Evolutionary conservation across 2,797 vertebrate genomes (phyloP), one percentile per base, ranked within the genome.

Genomic region (Huso huso): DNA sequence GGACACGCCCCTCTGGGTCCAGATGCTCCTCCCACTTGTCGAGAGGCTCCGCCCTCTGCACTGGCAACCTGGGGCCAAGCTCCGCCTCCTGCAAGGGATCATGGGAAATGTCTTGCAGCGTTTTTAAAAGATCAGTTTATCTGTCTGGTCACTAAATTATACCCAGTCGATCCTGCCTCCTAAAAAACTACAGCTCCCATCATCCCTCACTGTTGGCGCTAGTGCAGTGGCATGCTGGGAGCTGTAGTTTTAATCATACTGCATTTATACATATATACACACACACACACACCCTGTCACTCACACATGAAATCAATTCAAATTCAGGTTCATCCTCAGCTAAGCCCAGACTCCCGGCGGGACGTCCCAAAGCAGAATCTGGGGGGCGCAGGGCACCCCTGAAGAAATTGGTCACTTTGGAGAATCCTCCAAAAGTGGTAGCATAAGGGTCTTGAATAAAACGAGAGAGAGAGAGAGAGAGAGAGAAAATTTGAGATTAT

Each of bases 361-460:
- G 37, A 10, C 77, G 4, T 82, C 89, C 5, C 12, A 13, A 10
- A 1, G 79, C 64, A 2, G 82, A 79, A 0, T 88, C 86, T 0
- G 90, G 92, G 0, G 88, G 91, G 23, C 89, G 87, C 8, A 96
- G 78, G 0, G 94, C 91, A 3, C 87, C 94, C 9, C 85, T 83
- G 76, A 96, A 95, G 82, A 96, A 95, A 73, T 93, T 96, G 23
- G 94, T 96, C 73, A 96, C 94, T 71, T 94, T 93, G 74, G 94
- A 96, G 77, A 96, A 96, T 7, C 94, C 90, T 2, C 93, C 92
- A 6, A 96, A 94, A 0, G 94, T 96, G 7, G 94, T 93, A 4
- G 92, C 91, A 8, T 96, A 96, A 0, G 94, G 94, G 66, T 96
- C 94, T n/a, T 93, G 93, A 70, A 96, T 90, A 51, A 96, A 95